Conservation (phyloP, 2,113 vertebrate species). For the Agelaius tricolor region DNA sequence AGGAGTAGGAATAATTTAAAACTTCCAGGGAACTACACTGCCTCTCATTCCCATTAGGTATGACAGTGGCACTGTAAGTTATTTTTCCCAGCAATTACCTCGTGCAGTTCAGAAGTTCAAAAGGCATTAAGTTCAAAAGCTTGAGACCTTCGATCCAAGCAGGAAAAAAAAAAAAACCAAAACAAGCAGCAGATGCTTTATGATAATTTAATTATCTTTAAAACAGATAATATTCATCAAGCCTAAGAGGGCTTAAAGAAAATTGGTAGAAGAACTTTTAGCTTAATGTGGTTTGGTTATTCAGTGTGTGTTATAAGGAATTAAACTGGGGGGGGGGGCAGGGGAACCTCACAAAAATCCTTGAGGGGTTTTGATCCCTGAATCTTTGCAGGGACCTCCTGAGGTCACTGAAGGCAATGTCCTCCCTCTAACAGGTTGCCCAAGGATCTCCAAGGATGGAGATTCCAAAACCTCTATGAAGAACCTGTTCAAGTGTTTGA, state of each 20-base stretch:
- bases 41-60: neutral
- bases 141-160: neutral
- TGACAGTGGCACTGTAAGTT: neutral
- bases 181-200: neutral
- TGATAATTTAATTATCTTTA: conserved; percentile 17
- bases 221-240: neutral
- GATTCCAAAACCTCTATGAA: neutral
- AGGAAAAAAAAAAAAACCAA: neutral
- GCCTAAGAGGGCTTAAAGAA: neutral
- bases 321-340: neutral
- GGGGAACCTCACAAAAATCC: neutral
- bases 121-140: conserved; percentile 39
- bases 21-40: neutral
- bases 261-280: neutral
- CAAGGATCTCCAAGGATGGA: neutral
- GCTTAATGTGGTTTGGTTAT: neutral
- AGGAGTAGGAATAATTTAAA: neutral
- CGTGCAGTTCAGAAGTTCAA: conserved; percentile 17
- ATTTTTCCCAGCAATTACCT: conserved; percentile 16
- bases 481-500: neutral
- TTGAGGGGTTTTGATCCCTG: neutral
- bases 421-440: neutral
- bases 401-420: neutral
- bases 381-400: neutral
- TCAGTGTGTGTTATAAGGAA: neutral